Evolutionary conservation across 2,797 vertebrate genomes (phyloP).

Genomic region (Microctenopoma lineatum): DNA sequence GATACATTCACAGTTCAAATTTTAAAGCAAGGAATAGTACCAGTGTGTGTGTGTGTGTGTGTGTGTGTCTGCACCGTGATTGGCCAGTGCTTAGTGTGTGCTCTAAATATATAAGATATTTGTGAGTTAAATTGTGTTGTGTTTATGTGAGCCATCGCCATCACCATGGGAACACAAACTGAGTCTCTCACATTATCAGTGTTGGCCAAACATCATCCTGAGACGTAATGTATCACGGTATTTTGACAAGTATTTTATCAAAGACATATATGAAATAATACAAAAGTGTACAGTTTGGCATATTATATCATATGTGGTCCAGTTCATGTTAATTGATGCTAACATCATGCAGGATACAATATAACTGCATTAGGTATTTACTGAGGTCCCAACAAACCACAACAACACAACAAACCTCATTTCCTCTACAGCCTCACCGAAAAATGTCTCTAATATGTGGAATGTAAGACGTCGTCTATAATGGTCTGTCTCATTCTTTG

Average conservation of each 20-base stretch:
- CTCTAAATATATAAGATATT: constrained; percentile 34
- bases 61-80: neutral
- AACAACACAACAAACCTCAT: neutral
- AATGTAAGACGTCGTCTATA: too few species aligned
- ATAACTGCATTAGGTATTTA: too few species aligned
- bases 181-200: constrained; percentile 35
- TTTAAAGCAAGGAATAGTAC: neutral
- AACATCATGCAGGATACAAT: too few species aligned
- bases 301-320: neutral
- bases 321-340: neutral
- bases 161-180: constrained; percentile 68
- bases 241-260: neutral
- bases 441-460: too few species aligned
- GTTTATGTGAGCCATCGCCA: constrained; percentile 27
- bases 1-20: neutral
- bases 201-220: neutral
- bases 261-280: too few species aligned
- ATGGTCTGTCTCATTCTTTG: too few species aligned
- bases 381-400: too few species aligned
- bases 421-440: too few species aligned
- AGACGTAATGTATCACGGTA: neutral
- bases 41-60: neutral
- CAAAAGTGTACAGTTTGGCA: too few species aligned
- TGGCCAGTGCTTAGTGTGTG: neutral
- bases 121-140: constrained; percentile 32